These are phyloP conservation scores for Drosophila suzukii DNA, from an alignment of 1,140 invertebrate species.

Conservation along the genomic window DNA sequence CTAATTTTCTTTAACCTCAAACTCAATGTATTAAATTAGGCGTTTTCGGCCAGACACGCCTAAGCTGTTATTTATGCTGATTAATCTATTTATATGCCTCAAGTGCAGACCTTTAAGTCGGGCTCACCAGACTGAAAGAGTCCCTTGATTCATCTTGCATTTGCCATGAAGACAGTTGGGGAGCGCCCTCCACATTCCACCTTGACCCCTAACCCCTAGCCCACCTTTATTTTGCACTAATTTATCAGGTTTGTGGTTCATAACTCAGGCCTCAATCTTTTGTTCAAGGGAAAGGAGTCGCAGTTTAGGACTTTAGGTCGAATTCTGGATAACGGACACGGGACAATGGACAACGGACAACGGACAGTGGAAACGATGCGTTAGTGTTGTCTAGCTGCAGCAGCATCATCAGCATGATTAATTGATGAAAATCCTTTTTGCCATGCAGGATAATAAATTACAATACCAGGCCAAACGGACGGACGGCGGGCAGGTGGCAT, in stretches of 20 bases:
- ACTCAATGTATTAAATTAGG: constrained; percentile 7
- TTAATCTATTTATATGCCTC: constrained; percentile 19
- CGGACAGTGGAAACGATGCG: constrained; percentile 15
- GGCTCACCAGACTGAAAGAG: constrained; percentile 9
- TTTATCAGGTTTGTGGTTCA: constrained; percentile 37
- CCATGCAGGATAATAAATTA: constrained; percentile 83
- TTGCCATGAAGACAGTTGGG: not conserved
- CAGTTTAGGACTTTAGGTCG: constrained; percentile 7
- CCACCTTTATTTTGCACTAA: constrained; percentile 30
- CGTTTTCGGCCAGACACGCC: not conserved
- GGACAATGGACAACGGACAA: constrained; percentile 1
- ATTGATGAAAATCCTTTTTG: constrained; percentile 82
- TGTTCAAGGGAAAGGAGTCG: constrained; percentile 1
- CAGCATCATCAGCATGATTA: constrained; percentile 78
- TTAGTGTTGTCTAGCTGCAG: constrained; percentile 66
- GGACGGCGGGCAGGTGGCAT: constrained; percentile 21
- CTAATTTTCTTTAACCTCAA: not conserved
- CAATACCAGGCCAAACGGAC: constrained; percentile 45
- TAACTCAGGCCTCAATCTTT: constrained; percentile 16
- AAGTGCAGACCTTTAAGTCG: constrained; percentile 6
- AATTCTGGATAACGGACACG: not conserved
- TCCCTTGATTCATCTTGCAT: not conserved
- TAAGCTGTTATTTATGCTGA: constrained; percentile 13
- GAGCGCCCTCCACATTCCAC: not conserved
- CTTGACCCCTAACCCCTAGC: constrained; percentile 3